phyloP scores from a whole-genome alignment of 2,113 vertebrate genomes.

The Melanotaenia duboulayi region DNA sequence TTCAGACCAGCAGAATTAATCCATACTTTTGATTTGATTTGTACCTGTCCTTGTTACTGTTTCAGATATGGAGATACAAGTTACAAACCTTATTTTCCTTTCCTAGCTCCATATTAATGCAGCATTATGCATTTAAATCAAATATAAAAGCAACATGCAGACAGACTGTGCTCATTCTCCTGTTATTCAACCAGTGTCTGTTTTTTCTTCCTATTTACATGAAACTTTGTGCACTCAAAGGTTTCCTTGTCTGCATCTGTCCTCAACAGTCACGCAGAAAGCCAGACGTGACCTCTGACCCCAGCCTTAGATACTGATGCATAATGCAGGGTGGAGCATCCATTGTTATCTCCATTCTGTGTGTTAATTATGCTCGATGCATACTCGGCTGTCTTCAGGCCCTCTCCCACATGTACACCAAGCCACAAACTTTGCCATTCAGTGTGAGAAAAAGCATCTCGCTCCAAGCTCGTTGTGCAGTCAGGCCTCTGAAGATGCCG shows the following conservation, averaged over 20 bases:
- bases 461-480: slow-evolving; percentile 21
- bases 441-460: slow-evolving; percentile 23
- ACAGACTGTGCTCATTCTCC: slow-evolving; percentile 4
- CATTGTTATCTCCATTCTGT: slow-evolving; percentile 45
- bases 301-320: slow-evolving; percentile 53
- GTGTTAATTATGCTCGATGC: slow-evolving; percentile 60
- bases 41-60: too few species aligned
- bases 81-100: too few species aligned
- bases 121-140: not conserved
- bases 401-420: slow-evolving; percentile 22
- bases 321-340: slow-evolving; percentile 48
- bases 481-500: slow-evolving; percentile 55
- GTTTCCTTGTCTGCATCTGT: slow-evolving; percentile 63
- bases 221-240: slow-evolving; percentile 60
- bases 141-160: not conserved
- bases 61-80: too few species aligned
- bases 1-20: too few species aligned
- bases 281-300: slow-evolving; percentile 66
- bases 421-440: slow-evolving; percentile 21
- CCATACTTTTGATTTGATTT: too few species aligned
- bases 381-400: slow-evolving; percentile 21
- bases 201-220: slow-evolving; percentile 43
- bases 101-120: not conserved
- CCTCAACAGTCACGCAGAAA: slow-evolving; percentile 54
- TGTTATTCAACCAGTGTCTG: slow-evolving; percentile 40